These are phyloP conservation scores for Chaitophorus viminalis DNA, from an alignment of 2,888 invertebrate genomes.

Conservation along the genomic window DNA sequence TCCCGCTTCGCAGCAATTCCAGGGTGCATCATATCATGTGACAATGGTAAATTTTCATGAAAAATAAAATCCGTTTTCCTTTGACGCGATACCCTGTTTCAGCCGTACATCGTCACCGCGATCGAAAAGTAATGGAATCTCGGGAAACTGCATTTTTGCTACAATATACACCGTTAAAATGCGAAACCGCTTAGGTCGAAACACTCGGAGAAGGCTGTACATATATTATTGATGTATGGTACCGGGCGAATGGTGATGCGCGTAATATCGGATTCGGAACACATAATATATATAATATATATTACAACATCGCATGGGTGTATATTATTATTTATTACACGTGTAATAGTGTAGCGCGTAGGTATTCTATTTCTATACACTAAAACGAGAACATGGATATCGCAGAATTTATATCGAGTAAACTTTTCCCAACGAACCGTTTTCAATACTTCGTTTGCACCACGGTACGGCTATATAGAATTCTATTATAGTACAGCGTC, in stretches of 20 bases:
- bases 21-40: too few species aligned
- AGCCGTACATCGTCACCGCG: neutral
- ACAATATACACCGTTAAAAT: neutral
- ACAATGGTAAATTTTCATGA: too few species aligned
- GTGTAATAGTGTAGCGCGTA: too few species aligned
- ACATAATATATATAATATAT: neutral
- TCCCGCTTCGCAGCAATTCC: too few species aligned
- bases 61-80: too few species aligned
- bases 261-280: neutral
- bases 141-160: neutral
- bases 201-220: neutral
- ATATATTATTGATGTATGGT: neutral
- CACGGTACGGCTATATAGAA: neutral
- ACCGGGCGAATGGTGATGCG: too few species aligned
- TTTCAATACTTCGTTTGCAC: neutral
- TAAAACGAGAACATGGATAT: neutral
- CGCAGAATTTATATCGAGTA: neutral
- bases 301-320: neutral
- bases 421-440: neutral
- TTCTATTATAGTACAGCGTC: too few species aligned
- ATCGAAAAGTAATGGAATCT: neutral
- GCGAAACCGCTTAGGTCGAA: neutral
- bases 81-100: too few species aligned
- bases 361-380: too few species aligned
- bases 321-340: neutral